These are phyloP conservation scores for Dasysyrphus albostriatus DNA, from an alignment of 2,888 invertebrate species.

Conservation along the genomic window DNA sequence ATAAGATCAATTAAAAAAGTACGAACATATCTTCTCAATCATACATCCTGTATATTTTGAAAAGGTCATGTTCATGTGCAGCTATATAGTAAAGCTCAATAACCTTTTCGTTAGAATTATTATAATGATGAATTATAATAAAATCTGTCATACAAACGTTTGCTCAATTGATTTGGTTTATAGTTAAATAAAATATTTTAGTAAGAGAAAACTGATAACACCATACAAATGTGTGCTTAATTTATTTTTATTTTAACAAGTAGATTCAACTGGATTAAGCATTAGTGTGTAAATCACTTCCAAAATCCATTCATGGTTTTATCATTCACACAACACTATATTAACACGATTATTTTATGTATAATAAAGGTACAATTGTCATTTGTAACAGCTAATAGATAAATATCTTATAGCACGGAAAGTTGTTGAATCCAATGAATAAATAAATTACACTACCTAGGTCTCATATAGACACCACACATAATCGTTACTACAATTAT, in stretches of 20 bases:
- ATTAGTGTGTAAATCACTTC: not conserved
- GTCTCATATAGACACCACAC: not conserved
- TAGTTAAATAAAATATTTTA: not conserved
- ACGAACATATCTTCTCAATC: not conserved
- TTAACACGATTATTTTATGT: not conserved
- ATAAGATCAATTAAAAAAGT: slow-evolving; percentile 13
- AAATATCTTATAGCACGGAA: slow-evolving; percentile 22
- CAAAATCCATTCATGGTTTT: slow-evolving; percentile 27
- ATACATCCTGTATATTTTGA: slow-evolving; percentile 5
- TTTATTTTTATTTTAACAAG: not conserved
- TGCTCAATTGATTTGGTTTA: not conserved
- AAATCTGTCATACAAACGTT: not conserved
- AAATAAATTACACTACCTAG: slow-evolving; percentile 30
- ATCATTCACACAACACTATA: not conserved
- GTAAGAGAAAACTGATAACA: not conserved
- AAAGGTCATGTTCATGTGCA: not conserved
- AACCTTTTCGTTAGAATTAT: not conserved
- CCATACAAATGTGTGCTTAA: not conserved
- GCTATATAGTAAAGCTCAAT: not conserved
- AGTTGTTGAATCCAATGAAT: slow-evolving; percentile 4
- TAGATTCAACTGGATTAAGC: not conserved
- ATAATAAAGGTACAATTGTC: not conserved
- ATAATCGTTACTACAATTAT: slow-evolving; percentile 27
- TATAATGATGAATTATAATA: not conserved
- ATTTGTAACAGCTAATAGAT: slow-evolving; percentile 13